Conservation (phyloP, 2,113 vertebrate genomes). For the Myiozetetes cayanensis region DNA sequence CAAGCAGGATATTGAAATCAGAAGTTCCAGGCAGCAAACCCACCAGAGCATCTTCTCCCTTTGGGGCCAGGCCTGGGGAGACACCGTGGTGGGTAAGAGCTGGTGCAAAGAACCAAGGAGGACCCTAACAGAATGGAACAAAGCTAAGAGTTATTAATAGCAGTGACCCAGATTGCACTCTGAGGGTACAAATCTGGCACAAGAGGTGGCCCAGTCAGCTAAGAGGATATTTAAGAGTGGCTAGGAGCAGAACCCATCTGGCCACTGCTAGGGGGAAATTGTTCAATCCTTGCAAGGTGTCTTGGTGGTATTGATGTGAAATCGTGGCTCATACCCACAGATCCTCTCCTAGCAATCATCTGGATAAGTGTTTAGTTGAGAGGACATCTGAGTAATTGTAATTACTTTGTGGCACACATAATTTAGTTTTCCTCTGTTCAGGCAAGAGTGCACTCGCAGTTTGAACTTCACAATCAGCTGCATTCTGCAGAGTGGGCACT, state of each 20-base stretch:
- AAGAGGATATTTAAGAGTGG: conserved; percentile 37
- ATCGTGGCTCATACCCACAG: neutral
- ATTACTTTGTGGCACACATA: neutral
- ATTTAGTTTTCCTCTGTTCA: neutral
- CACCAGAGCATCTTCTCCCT: neutral
- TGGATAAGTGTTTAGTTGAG: neutral
- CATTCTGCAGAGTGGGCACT: neutral
- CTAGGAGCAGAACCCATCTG: neutral
- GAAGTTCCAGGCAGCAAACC: neutral
- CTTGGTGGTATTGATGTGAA: neutral
- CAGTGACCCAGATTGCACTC: conserved; percentile 33
- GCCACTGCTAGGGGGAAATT: neutral
- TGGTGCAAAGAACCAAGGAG: neutral
- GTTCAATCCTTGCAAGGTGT: neutral
- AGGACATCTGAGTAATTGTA: neutral
- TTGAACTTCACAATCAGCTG: neutral
- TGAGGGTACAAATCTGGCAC: conserved; percentile 16
- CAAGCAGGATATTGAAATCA: neutral
- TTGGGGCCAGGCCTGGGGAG: neutral
- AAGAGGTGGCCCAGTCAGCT: conserved; percentile 31
- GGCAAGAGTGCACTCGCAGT: neutral
- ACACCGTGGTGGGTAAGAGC: neutral
- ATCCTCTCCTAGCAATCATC: neutral
- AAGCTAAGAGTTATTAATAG: conserved; percentile 35
- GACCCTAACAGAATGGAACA: neutral